Evolutionary conservation across 2,797 vertebrate species (phyloP).

Genomic region (Adelosebastes latens): DNA sequence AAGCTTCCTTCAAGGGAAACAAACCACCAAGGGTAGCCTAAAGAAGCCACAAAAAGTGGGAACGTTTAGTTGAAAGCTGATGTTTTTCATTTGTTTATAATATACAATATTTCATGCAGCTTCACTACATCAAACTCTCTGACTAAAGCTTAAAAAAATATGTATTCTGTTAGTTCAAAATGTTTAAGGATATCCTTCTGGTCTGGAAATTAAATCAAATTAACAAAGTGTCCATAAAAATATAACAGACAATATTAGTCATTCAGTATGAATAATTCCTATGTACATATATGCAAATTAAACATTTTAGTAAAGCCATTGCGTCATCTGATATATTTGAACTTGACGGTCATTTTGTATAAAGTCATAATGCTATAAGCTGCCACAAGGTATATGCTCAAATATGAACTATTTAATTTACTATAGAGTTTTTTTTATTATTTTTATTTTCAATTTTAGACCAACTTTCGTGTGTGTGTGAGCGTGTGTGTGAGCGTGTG

Average conservation of each 20-base stretch:
- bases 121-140: too few relatives aligned
- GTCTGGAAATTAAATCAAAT: not conserved
- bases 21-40: too few relatives aligned
- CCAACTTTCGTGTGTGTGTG: not conserved
- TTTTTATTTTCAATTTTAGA: not conserved
- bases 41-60: too few relatives aligned
- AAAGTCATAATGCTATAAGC: not conserved
- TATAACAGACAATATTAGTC: not conserved
- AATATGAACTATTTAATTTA: not conserved
- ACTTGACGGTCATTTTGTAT: slow-evolving; percentile 30
- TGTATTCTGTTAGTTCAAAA: not conserved
- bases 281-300: not conserved
- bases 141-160: not conserved
- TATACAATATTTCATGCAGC: too few relatives aligned
- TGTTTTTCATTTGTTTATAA: too few relatives aligned
- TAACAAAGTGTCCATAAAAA: not conserved
- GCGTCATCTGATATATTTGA: slow-evolving; percentile 22
- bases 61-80: too few relatives aligned
- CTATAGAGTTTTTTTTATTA: not conserved
- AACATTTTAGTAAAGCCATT: not conserved
- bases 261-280: not conserved
- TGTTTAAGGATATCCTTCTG: not conserved
- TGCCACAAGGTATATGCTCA: not conserved
- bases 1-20: too few relatives aligned
- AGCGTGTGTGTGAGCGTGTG: not conserved